Evolutionary conservation across 2,113 vertebrate genomes (phyloP).

Genomic region (Trematomus loennbergii): DNA sequence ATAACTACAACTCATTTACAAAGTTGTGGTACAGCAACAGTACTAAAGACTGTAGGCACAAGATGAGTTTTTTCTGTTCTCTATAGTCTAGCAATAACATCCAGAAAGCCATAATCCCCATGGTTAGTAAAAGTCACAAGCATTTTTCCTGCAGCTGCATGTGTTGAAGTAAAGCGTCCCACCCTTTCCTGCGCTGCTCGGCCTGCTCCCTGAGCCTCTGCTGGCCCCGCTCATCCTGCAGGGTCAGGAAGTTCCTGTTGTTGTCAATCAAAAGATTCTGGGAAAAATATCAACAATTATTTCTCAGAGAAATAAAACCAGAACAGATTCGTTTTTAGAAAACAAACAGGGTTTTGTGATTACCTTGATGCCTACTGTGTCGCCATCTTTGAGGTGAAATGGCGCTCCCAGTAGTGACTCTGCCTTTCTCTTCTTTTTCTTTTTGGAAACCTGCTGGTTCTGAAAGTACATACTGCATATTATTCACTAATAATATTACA

Average conservation of each 20-base stretch:
- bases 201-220: conserved; percentile 83
- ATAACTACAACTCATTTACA: not conserved
- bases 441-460: conserved; percentile 91
- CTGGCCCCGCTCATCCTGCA: conserved; percentile 85
- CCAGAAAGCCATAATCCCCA: not conserved
- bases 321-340: not conserved
- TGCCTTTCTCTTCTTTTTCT: conserved; percentile 91
- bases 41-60: not conserved
- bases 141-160: conserved; percentile 4
- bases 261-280: conserved; percentile 91
- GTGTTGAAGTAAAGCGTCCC: conserved; percentile 16
- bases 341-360: not conserved
- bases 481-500: not conserved
- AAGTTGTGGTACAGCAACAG: not conserved
- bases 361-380: conserved; percentile 92
- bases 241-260: conserved; percentile 86
- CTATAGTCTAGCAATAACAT: not conserved
- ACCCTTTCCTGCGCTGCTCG: conserved; percentile 84
- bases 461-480: conserved; percentile 50
- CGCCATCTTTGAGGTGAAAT: conserved; percentile 93
- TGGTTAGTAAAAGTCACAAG: not conserved
- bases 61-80: not conserved
- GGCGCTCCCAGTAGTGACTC: conserved; percentile 89
- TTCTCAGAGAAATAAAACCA: not conserved
- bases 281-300: conserved; percentile 1